A percentile compares a stretch with the other conserved stretches of the same genome.
Evolutionary conservation across 2,113 vertebrate genomes (phyloP).

Genomic region (Megaptera novaeangliae): DNA sequence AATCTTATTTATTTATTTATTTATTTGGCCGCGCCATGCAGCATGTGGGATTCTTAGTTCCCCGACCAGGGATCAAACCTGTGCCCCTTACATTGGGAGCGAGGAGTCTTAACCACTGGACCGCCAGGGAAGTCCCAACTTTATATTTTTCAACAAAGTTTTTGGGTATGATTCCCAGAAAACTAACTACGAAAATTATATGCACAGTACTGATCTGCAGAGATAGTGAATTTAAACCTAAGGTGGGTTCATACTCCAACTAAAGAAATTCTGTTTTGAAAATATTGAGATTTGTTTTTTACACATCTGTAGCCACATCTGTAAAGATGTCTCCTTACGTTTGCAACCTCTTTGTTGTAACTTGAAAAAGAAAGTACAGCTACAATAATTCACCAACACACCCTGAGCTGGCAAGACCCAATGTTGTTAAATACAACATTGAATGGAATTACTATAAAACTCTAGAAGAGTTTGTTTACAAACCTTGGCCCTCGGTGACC

Average conservation of each 20-base stretch:
- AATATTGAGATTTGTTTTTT: background rate
- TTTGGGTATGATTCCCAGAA: background rate
- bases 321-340: slow-evolving; percentile 6
- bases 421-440: background rate
- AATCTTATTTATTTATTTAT: background rate
- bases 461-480: slow-evolving; percentile 4
- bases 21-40: background rate
- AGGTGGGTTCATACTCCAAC: background rate
- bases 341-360: background rate
- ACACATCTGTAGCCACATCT: slow-evolving; percentile 23
- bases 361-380: slow-evolving; percentile 5
- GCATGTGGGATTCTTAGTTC: background rate
- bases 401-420: background rate
- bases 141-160: background rate
- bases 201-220: background rate
- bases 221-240: background rate
- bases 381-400: slow-evolving; percentile 19
- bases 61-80: background rate
- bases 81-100: background rate
- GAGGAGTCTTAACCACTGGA: background rate
- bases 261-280: background rate
- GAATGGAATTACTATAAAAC: slow-evolving; percentile 26
- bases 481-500: background rate
- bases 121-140: background rate
- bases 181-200: background rate